Evolutionary conservation across 2,113 vertebrate genomes (phyloP), one percentile per base, ranked within the genome.

Genomic region (Pygoscelis adeliae): DNA sequence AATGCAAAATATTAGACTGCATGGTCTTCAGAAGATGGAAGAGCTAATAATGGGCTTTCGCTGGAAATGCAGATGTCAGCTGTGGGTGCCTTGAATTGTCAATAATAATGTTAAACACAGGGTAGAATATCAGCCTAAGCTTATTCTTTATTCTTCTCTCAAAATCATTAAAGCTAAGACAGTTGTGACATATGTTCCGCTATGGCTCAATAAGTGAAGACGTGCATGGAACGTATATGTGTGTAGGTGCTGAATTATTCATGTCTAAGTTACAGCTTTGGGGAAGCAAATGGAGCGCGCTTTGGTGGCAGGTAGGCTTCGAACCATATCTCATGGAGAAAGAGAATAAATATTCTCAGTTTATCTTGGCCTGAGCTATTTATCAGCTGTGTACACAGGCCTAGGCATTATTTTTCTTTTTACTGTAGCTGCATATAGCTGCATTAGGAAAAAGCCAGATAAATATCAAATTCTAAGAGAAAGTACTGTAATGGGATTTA

Each of bases 51-150:
- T 72, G 84, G 87, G 81, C 79, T 97, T 97, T 80, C n/a, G 13
- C 56, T 97, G 86, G 76, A 88, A 96, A 97, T 97, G 94, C 97
- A 97, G 91, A 96, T 98, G 96, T 97, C 96, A 97, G 96, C 94
- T 96, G 93, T 84, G 95, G 65, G 67, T 91, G 81, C 87, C 91
- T 93, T 92, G 93, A 91, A 87, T 97, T 95, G 91, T 97, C 96
- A 96, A 58, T 93, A 94, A 91, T 93, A 92, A 70, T 19, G 46
- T 87, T 97, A 95, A 97, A 93, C 90, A 95, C 63, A 82, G 93
- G 79, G 92, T 96, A 92, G 95, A 93, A 70, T 97, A 96, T 96
- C 88, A 96, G 91, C 46, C 87, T 84, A 69, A 77, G 82, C 84
- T 91, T 85, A 70, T 71, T 81, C 77, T 93, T 88, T 73, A 83